Evolutionary conservation across 1,140 invertebrate species (phyloP), one percentile per base, ranked within the genome.

Genomic region (Zaprionus lachaisei): DNA sequence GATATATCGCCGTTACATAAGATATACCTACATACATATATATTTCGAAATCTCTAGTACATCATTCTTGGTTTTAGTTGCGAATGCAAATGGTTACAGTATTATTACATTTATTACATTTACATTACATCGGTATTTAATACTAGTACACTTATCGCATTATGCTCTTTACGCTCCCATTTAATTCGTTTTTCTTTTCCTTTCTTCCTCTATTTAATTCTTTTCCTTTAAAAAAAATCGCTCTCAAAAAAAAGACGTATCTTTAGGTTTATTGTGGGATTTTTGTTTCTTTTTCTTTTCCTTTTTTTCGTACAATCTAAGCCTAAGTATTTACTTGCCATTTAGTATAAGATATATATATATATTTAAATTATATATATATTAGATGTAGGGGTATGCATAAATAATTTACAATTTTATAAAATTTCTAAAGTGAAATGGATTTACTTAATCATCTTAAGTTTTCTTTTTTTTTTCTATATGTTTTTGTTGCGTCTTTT

Each of bases 31-130:
- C 26, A 51, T 60, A 61, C 37, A 62, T 28, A 38, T 41, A 47
- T 58, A 58, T 26, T 55, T 74, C 55, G 47, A 71, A 72, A 77
- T 72, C 47, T 85, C 65, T 69, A 72, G 74, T 79, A 74, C 41
- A 81, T 78, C 66, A 47, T 74, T 73, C 61, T 78, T 61, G 71
- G 63, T 82, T 86, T 86, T 87, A 80, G 77, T 86, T 86, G 83
- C 83, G 77, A 87, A 60, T 87, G 83, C 83, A 87, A 84, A 85
- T 64, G 51, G 60, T 28, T 76, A 60, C 55, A 76, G 69, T 63
- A 75, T 47, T 41, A 49, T 67, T 67, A 67, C 54, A 67, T 15
- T 67, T 57, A 57, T 26, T 56, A 55, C 51, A 58, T 58, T 67
- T 64, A 70, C 24, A 75, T 67, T 72, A 72, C 49, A 68, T 73